Percentiles rank a stretch among this genome's conserved stretches.
Conservation (phyloP, 1,140 invertebrate genomes). For the Drosophila micromelanica region DNA sequence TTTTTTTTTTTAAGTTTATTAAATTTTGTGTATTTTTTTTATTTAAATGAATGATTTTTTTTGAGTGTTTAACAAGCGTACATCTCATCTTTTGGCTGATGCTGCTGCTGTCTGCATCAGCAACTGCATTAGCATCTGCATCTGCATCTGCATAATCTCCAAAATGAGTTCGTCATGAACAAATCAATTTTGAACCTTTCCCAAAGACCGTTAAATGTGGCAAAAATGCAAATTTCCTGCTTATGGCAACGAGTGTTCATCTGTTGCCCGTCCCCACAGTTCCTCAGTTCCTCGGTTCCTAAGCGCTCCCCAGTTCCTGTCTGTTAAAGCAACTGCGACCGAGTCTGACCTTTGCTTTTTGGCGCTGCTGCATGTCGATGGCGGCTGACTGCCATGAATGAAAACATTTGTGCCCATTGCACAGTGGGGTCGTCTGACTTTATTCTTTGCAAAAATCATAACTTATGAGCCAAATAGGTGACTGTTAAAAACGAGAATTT, state of each 20-base stretch:
- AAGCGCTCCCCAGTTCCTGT: conserved; percentile 14
- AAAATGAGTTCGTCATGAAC: conserved; percentile 80
- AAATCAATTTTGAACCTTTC: conserved; percentile 71
- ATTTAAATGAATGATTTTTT: not conserved
- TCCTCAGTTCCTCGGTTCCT: not conserved
- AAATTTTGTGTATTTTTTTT: too few relatives aligned
- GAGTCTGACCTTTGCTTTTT: conserved; percentile 55
- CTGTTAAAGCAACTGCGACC: conserved; percentile 1
- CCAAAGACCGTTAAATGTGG: conserved; percentile 71
- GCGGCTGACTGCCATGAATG: conserved; percentile 50
- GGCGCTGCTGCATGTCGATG: conserved; percentile 10
- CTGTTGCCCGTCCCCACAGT: conserved; percentile 2
- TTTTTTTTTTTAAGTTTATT: too few relatives aligned
- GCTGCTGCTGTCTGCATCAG: conserved; percentile 17
- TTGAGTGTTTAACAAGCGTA: conserved; percentile 16
- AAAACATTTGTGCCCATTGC: conserved; percentile 50
- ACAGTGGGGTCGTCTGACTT: too few relatives aligned
- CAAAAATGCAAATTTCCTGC: conserved; percentile 75
- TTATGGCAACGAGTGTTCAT: conserved; percentile 40
- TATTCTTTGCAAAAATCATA: too few relatives aligned
- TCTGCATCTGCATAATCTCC: conserved; percentile 32
- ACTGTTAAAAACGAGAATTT: too few relatives aligned
- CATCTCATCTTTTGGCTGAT: not conserved
- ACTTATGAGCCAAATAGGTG: too few relatives aligned
- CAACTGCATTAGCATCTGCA: conserved; percentile 22